A percentile compares a stretch with the other conserved stretches of the same genome.
phyloP scores from a whole-genome alignment of 2,113 vertebrate genomes.

The Trichomycterus rosablanca region DNA sequence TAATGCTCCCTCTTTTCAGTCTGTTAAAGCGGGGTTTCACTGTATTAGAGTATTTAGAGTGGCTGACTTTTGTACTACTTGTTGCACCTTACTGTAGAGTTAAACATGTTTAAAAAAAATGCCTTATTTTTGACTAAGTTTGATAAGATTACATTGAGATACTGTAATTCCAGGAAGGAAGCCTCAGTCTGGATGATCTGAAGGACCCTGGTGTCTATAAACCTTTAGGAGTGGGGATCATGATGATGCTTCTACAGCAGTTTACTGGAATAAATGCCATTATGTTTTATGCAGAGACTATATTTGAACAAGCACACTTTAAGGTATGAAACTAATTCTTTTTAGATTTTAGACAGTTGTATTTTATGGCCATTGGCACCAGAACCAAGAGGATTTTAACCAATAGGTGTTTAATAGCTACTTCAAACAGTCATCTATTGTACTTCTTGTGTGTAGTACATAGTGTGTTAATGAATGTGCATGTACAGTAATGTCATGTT shows the following conservation, averaged over 20 bases:
- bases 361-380: no score
- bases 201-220: conserved; percentile 77
- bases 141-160: no score
- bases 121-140: no score
- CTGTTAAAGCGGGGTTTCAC: no score
- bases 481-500: neutral
- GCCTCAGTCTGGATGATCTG: conserved; percentile 69
- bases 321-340: conserved; percentile 62
- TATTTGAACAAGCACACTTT: conserved; percentile 84
- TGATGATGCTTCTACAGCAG: conserved; percentile 90
- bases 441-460: no score
- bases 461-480: neutral
- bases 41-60: no score
- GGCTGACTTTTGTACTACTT: no score
- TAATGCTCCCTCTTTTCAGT: no score
- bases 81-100: no score
- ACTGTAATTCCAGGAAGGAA: conserved; percentile 53
- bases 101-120: no score
- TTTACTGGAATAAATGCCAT: conserved; percentile 87
- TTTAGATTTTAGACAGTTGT: neutral
- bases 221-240: conserved; percentile 77
- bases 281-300: conserved; percentile 90
- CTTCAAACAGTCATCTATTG: no score
- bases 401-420: neutral
- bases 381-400: no score